Evolutionary conservation across 2,113 vertebrate genomes (phyloP).

Genomic region (Aptenodytes patagonicus): DNA sequence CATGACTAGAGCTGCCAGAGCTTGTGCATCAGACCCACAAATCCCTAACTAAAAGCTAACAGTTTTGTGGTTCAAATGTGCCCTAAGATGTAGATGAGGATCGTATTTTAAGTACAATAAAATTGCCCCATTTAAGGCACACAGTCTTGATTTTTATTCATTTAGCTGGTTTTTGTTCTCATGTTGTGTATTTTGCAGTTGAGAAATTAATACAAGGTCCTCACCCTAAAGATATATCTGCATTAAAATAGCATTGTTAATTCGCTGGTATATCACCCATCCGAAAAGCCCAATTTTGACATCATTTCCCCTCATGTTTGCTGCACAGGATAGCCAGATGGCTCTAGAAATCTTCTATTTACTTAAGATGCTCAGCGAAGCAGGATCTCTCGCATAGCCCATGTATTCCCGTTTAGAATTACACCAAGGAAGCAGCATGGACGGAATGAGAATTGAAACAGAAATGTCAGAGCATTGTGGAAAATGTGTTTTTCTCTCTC

Average conservation of each 20-base stretch:
- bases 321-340: slow-evolving; percentile 24
- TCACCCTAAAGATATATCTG: not conserved
- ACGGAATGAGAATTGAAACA: slow-evolving; percentile 26
- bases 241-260: not conserved
- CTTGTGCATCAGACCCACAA: not conserved
- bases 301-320: not conserved
- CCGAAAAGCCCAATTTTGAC: slow-evolving; percentile 3
- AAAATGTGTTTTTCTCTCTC: not conserved
- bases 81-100: not conserved
- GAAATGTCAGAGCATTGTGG: slow-evolving; percentile 31
- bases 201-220: not conserved
- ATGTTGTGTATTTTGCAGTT: not conserved
- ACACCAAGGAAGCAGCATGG: not conserved
- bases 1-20: not conserved
- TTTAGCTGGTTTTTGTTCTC: not conserved
- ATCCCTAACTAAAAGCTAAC: not conserved
- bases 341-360: slow-evolving; percentile 40
- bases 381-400: not conserved
- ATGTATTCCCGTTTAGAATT: not conserved
- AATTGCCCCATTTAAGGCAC: not conserved
- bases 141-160: not conserved
- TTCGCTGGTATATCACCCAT: not conserved
- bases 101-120: not conserved
- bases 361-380: not conserved
- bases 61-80: not conserved